These are phyloP conservation scores for Patella pellucida DNA, from an alignment of 2,888 invertebrate genomes.

Conservation along the genomic window DNA sequence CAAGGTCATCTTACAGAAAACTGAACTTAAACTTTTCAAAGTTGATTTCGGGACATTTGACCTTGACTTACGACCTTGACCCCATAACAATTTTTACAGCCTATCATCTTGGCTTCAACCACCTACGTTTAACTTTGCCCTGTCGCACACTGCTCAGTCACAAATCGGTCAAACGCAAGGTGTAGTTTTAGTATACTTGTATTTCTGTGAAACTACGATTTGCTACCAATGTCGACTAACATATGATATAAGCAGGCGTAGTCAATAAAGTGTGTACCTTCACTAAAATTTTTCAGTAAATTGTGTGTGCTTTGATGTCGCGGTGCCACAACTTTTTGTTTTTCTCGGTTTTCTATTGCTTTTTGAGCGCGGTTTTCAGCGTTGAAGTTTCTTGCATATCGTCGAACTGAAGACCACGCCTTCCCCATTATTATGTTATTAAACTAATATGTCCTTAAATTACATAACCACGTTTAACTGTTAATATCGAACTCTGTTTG, in stretches of 20 bases:
- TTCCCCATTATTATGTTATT: conserved; percentile 17
- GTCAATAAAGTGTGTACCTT: conserved; percentile 30
- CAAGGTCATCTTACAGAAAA: no score
- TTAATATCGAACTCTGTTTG: no score
- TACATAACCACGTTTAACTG: no score
- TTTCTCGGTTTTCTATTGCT: conserved; percentile 41
- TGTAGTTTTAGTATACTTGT: no score
- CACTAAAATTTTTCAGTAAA: conserved; percentile 28
- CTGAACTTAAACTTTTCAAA: no score
- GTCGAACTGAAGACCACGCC: conserved; percentile 26
- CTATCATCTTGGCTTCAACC: no score
- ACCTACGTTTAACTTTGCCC: no score
- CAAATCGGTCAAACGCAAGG: no score
- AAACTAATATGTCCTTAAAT: neutral
- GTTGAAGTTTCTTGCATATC: conserved; percentile 48
- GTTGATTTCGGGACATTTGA: no score
- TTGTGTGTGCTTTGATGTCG: conserved; percentile 34
- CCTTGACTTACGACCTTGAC: no score
- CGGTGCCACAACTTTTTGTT: conserved; percentile 40
- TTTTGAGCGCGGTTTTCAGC: conserved; percentile 53
- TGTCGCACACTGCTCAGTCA: no score
- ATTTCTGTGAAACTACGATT: neutral
- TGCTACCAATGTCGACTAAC: neutral
- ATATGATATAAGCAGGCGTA: neutral
- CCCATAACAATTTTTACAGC: no score